These are phyloP conservation scores for Gyps fulvus DNA, from an alignment of 2,113 vertebrate species.

Conservation along the genomic window DNA sequence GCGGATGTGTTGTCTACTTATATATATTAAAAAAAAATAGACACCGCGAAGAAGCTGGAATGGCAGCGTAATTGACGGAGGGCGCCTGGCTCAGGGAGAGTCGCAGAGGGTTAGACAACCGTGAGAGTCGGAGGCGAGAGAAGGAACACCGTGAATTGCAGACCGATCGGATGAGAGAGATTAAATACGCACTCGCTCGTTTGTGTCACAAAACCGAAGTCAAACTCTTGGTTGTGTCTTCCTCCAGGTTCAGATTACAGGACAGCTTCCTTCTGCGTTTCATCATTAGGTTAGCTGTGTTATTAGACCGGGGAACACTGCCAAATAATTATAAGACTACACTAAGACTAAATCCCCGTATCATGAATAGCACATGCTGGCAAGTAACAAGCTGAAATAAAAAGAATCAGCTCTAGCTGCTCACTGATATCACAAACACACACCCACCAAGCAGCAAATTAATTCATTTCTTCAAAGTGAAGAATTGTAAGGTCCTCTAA, in stretches of 20 bases:
- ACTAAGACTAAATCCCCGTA: slow-evolving; percentile 19
- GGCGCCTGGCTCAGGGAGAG: not conserved
- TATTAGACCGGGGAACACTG: not conserved
- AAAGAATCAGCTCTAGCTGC: slow-evolving; percentile 25
- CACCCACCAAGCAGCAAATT: slow-evolving; percentile 19
- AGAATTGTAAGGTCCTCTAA: not conserved
- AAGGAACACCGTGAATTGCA: not conserved
- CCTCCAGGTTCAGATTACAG: not conserved
- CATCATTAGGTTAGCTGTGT: not conserved
- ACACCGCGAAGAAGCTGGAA: not conserved
- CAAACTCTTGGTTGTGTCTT: not conserved
- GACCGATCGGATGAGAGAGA: not conserved
- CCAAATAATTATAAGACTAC: slow-evolving; percentile 49
- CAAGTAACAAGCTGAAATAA: slow-evolving; percentile 31
- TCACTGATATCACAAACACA: slow-evolving; percentile 18
- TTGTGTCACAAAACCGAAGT: not conserved
- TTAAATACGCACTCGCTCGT: rapidly evolving
- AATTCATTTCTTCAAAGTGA: slow-evolving; percentile 25
- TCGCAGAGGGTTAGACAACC: not conserved
- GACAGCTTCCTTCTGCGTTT: not conserved
- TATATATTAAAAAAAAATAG: not conserved
- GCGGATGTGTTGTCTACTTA: not conserved
- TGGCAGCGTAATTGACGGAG: not conserved
- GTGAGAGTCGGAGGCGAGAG: not conserved
- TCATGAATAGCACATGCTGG: slow-evolving; percentile 9